Conservation (phyloP, 2,797 vertebrate species). For the Orestias chungarensis region DNA sequence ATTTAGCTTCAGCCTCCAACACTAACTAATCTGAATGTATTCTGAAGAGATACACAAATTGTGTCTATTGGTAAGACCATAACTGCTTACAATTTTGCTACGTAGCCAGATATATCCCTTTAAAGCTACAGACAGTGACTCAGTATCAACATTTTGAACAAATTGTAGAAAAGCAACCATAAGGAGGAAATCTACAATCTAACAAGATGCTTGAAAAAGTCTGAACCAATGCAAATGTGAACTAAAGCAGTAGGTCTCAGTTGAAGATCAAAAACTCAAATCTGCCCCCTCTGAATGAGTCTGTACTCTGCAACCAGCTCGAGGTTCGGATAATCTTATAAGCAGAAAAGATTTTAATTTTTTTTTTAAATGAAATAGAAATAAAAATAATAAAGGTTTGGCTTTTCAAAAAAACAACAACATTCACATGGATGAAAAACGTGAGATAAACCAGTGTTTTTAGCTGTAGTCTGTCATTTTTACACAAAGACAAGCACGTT, state of each 20-base stretch:
- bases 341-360: slow-evolving; percentile 11
- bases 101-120: not conserved
- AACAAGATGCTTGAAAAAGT: not conserved
- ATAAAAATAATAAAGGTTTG: not conserved
- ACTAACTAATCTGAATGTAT: not conserved
- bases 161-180: not conserved
- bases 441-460: not conserved
- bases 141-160: not conserved
- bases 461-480: not conserved
- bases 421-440: slow-evolving; percentile 20
- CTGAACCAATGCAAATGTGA: not conserved
- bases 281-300: not conserved
- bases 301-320: not conserved
- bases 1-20: not conserved
- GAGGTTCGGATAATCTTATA: slow-evolving; percentile 1
- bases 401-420: too few relatives aligned
- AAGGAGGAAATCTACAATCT: not conserved
- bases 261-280: not conserved
- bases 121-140: not conserved
- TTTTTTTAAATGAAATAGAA: not conserved
- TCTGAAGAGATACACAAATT: not conserved
- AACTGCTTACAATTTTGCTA: not conserved
- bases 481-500: slow-evolving; percentile 20
- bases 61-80: not conserved
- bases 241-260: not conserved